Evolutionary conservation across 2,888 invertebrate species (phyloP), one percentile per base, ranked within the genome.

Genomic region (Tachina grossa): DNA sequence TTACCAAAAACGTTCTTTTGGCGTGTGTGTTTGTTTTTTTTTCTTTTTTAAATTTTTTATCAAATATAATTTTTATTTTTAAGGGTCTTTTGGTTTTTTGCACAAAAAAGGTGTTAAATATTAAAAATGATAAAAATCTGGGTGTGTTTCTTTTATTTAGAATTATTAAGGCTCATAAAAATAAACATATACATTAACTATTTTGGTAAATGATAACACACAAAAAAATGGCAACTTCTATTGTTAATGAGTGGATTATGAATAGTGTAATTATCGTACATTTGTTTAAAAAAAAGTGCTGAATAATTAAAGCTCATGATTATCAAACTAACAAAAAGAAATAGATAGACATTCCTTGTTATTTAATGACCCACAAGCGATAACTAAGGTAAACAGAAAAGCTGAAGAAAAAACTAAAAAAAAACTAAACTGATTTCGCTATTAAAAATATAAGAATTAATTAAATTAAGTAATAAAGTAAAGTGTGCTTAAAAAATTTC

Each of bases 121-220:
- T 71, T 65, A 51, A 19, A 71, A 76, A 31, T 57, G 65, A 76
- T 79, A 79, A 76, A 83, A 85, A 85, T 85, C 83, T 76, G 83
- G 82, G 83, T 71, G 85, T 85, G 85, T 85, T 5, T 11, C 16
- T 55, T n/a, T 81, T 74, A 83, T 85, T 71, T 79, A 22, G 55
- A 65, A 75, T 82, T 71, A 71, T 79, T 65, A 66, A 51, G 85
- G 59, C 59, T 71, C 65, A 63, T 80, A 72, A 76, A 75, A 72
- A 47, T 43, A 75, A 72, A 47, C 31, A 63, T 31, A 19, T 45
- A 11, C 31, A 65, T 80, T 39, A 77, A 55, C 77, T 80, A 77
- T 79, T 79, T 61, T 53, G n/a, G 16, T 57, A 41, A 72, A 55
- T 47, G 39, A 69, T 69, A 63, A 41, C 13, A 22, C 31, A 31